Evolutionary conservation across 2,888 invertebrate species (phyloP).

Genomic region (Pseudolycoriella hygida): DNA sequence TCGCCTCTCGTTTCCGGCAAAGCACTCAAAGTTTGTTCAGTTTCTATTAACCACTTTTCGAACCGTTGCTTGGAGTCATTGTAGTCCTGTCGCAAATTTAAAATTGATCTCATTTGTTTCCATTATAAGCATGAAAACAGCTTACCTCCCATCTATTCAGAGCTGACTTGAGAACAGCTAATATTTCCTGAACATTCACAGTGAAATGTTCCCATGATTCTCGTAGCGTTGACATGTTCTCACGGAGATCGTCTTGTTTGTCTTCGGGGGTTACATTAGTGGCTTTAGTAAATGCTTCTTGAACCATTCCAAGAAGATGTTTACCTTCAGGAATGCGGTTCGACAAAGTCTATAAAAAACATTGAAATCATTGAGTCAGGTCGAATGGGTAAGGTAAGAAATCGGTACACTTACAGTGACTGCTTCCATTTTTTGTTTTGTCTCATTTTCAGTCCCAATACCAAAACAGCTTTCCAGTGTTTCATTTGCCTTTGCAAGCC

Average conservation of each 20-base stretch:
- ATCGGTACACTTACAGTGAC: constrained; percentile 38
- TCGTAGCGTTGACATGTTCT: constrained; percentile 57
- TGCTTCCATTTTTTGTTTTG: constrained; percentile 65
- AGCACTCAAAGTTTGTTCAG: constrained; percentile 47
- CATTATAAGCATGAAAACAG: too few species aligned
- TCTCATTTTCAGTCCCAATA: constrained; percentile 56
- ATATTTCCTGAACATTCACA: constrained; percentile 71
- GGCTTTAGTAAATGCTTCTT: constrained; percentile 72
- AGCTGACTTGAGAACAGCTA: constrained; percentile 66
- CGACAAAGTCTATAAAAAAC: constrained; percentile 46
- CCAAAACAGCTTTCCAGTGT: constrained; percentile 68
- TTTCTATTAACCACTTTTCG: constrained; percentile 59
- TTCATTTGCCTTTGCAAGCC: constrained; percentile 66
- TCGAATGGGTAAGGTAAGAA: neutral
- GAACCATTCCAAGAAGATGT: constrained; percentile 61
- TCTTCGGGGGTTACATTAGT: constrained; percentile 64
- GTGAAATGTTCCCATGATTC: constrained; percentile 84
- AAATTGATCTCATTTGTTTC: too few species aligned
- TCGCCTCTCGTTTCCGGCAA: constrained; percentile 65
- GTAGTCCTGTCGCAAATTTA: too few species aligned
- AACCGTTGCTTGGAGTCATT: constrained; percentile 57
- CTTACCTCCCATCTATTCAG: constrained; percentile 72
- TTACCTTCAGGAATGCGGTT: constrained; percentile 69
- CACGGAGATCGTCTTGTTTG: constrained; percentile 59
- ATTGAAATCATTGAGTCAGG: constrained; percentile 43